phyloP scores from a whole-genome alignment of 1,140 invertebrate species.

The Xylocopa sonorina region DNA sequence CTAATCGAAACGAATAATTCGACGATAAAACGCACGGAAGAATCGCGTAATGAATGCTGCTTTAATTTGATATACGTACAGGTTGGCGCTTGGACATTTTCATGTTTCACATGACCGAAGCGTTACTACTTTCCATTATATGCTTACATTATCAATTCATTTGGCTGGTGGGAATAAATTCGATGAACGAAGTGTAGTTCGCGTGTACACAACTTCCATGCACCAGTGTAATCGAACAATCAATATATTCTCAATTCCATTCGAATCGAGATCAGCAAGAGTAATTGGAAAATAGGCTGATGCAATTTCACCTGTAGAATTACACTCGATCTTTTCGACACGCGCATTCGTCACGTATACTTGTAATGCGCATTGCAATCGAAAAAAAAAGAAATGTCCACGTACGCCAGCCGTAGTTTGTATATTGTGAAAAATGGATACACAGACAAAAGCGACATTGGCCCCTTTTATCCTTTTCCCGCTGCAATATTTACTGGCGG shows the following conservation, averaged over 20 bases:
- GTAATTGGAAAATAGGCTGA: slow-evolving; percentile 47
- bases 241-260: slow-evolving; percentile 41
- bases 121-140: neutral
- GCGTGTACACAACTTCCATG: neutral
- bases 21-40: neutral
- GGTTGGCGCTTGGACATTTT: neutral
- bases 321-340: neutral
- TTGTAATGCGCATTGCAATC: neutral
- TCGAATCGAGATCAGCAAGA: slow-evolving; percentile 31
- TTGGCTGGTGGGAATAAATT: slow-evolving; percentile 39
- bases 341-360: neutral
- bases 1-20: slow-evolving; percentile 17
- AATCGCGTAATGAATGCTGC: neutral
- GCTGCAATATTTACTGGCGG: neutral
- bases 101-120: neutral
- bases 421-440: neutral
- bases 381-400: neutral
- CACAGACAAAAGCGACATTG: neutral
- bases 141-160: slow-evolving; percentile 28
- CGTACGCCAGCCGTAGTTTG: neutral
- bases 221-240: slow-evolving; percentile 37
- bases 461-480: neutral
- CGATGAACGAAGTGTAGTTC: slow-evolving; percentile 5
- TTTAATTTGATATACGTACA: slow-evolving; percentile 1
- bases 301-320: slow-evolving; percentile 43